These are phyloP conservation scores for Meteorus cinctellus DNA, from an alignment of 2,888 invertebrate species.

Conservation along the genomic window DNA sequence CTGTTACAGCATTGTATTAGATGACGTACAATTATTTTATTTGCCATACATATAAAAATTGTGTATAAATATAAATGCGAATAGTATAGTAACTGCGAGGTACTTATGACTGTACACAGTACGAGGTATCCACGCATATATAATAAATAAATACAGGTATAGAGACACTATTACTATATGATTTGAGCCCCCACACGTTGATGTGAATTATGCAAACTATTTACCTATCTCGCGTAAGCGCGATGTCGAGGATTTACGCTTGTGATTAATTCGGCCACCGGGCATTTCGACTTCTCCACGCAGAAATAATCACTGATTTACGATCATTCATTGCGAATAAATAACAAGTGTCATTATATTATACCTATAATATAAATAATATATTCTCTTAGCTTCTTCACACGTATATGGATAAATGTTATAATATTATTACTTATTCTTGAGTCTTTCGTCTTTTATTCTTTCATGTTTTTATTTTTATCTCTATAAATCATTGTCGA, in stretches of 20 bases:
- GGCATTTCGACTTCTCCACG: slow-evolving; percentile 52
- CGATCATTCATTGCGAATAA: slow-evolving; percentile 55
- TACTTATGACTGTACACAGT: slow-evolving; percentile 43
- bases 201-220: slow-evolving; percentile 57
- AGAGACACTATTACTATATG: slow-evolving; percentile 32
- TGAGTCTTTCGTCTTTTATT: background rate
- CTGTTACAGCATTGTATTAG: background rate
- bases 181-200: slow-evolving; percentile 53
- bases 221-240: slow-evolving; percentile 52
- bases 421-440: slow-evolving; percentile 8
- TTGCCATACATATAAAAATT: background rate
- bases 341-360: slow-evolving; percentile 39
- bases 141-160: slow-evolving; percentile 31
- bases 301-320: slow-evolving; percentile 56
- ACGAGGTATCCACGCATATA: background rate
- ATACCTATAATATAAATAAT: slow-evolving; percentile 18
- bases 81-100: slow-evolving; percentile 30
- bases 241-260: slow-evolving; percentile 54
- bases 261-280: slow-evolving; percentile 54
- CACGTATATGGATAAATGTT: slow-evolving; percentile 19
- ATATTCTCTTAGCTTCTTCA: slow-evolving; percentile 4
- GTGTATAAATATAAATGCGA: background rate
- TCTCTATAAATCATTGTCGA: background rate
- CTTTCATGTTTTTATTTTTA: background rate
- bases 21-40: background rate